Base-by-base conservation (phyloP, 2,797 vertebrate species). In the Microctenopoma lineatum region DNA sequence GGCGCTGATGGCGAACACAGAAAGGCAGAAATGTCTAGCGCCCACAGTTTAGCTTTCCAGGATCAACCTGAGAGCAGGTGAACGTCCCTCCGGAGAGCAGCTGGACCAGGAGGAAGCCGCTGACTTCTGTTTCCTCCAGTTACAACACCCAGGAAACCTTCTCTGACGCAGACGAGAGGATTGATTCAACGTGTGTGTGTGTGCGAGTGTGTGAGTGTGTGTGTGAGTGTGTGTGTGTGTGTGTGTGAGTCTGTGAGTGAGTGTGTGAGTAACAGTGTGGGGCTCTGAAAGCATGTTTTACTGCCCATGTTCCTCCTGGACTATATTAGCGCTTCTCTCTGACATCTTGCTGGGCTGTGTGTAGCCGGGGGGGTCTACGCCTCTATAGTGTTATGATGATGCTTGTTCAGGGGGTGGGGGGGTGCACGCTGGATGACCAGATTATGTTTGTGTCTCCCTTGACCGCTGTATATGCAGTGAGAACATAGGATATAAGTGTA, bases 401-500 rank as follows among this genome's bases (percentile, higher is more conserved):
- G 56, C 61, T 75, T 53, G 68, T 79, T 63, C 77, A 41, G 58
- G 1, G 32, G 32, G 4, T 6, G 29, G 32, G 78, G 63, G 84
- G 72, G 60, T 86, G 79, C 63, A 63, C 70, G 79, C 63, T 25
- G 60, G 54, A 89, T 89, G 79, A 84, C 70, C 81, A 84, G 76
- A 90, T 84, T 79, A 79, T 77, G 69, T 78, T 85, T 69, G 86
- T 69, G 70, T 76, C 77, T 89, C 80, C 68, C 83, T 66, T 84
- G 81, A 84, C 84, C 83, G 32, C 69, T 84, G 77, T 62, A 69
- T 80, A 80, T 81, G 74, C 79, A 79, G 59, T 73, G 55, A 21
- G 16, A 53, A 44, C 69, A 61, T 54, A 63, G 64, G 50, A 58
- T 21, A 21, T 21, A 45, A 54, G 46, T 8, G 42, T 29, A 67